A percentile compares a stretch with the other conserved stretches of the same genome.
phyloP scores from a whole-genome alignment of 2,797 vertebrate genomes.

The Atherinosoma microstoma region DNA sequence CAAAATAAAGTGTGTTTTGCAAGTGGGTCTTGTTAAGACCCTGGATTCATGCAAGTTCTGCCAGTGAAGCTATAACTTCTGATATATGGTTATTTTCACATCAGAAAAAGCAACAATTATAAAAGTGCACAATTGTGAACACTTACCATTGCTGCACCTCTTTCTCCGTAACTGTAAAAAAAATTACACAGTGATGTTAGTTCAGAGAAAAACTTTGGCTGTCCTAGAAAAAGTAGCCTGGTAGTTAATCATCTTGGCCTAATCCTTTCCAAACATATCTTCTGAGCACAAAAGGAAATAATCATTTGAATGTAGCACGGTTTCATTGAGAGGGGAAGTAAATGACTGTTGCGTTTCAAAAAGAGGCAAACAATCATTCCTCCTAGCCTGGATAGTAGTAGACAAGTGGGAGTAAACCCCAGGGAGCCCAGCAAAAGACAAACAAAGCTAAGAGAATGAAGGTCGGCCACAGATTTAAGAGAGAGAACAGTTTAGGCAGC shows the following conservation, averaged over 20 bases:
- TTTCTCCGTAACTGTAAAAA: constrained; percentile 82
- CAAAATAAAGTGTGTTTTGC: constrained; percentile 18
- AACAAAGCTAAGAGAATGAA: constrained; percentile 40
- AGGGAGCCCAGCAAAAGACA: constrained; percentile 47
- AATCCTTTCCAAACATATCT: constrained; percentile 41
- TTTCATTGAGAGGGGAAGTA: constrained; percentile 13
- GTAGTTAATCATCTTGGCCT: constrained; percentile 56
- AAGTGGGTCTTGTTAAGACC: constrained; percentile 13
- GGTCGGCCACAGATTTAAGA: constrained; percentile 46
- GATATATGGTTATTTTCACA: constrained; percentile 17
- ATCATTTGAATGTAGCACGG: constrained; percentile 22
- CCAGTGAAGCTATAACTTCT: constrained; percentile 4
- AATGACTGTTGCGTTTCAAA: constrained; percentile 8
- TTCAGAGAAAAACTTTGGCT: constrained; percentile 33
- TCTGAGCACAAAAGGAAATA: constrained; percentile 23
- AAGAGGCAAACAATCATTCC: constrained; percentile 29
- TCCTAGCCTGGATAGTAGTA: constrained; percentile 19
- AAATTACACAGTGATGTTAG: constrained; percentile 59
- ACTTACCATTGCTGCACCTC: constrained; percentile 85
- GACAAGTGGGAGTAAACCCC: constrained; percentile 49
- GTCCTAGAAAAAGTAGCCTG: constrained; percentile 54
- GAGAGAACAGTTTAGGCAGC: constrained; percentile 42
- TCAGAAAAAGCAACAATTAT: constrained; percentile 20
- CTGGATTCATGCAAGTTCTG: not conserved
- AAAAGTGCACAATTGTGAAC: constrained; percentile 43